Conservation (phyloP, 2,888 invertebrate species). For the Zeuzera pyrina region DNA sequence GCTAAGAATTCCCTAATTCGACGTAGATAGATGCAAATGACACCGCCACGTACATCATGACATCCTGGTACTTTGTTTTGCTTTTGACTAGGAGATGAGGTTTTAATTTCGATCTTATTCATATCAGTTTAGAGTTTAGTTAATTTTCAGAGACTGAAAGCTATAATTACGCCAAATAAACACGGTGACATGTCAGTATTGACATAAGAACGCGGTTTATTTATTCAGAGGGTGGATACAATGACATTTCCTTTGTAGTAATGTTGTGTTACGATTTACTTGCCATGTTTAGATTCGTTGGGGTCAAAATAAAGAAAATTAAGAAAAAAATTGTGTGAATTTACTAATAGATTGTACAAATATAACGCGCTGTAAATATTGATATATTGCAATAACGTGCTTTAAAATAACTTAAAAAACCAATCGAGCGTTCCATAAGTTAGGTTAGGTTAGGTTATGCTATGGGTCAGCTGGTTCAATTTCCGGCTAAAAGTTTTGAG, state of each 20-base stretch:
- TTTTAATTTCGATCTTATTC: constrained; percentile 12
- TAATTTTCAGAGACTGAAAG: neutral
- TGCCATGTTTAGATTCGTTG: too few species aligned
- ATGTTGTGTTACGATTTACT: neutral
- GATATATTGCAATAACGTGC: too few species aligned
- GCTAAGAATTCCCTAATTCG: constrained; percentile 49
- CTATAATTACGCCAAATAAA: constrained; percentile 17
- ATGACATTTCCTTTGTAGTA: constrained; percentile 24
- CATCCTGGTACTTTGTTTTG: constrained; percentile 15
- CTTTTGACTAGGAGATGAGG: neutral
- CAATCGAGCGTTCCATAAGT: too few species aligned
- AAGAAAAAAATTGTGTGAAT: too few species aligned
- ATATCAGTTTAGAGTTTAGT: neutral
- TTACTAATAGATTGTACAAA: too few species aligned
- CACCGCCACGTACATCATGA: constrained; percentile 41
- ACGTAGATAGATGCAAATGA: constrained; percentile 64
- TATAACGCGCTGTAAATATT: too few species aligned
- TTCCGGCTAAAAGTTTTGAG: too few species aligned
- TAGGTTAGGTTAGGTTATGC: too few species aligned
- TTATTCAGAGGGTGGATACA: constrained; percentile 51
- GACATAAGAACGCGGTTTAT: constrained; percentile 46
- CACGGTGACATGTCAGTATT: constrained; percentile 51
- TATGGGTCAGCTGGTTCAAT: too few species aligned
- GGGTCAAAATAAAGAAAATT: too few species aligned
- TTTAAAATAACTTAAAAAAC: too few species aligned